These are phyloP conservation scores for Mayetiola destructor DNA, from an alignment of 2,888 invertebrate species.

Conservation along the genomic window DNA sequence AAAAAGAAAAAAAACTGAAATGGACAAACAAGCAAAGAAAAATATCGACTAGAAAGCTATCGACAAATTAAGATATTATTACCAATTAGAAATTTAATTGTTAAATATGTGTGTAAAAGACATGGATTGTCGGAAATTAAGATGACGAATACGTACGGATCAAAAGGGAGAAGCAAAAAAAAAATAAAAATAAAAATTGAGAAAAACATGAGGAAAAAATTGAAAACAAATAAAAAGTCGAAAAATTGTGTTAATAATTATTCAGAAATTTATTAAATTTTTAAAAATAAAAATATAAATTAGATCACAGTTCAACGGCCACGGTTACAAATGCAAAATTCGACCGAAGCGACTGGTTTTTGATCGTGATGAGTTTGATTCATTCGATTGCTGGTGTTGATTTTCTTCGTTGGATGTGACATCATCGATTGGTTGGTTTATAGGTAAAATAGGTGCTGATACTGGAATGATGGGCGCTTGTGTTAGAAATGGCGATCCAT, in stretches of 20 bases:
- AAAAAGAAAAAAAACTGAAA: background rate
- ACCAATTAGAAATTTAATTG: slow-evolving; percentile 8
- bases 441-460: no score
- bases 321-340: no score
- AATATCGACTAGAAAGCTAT: background rate
- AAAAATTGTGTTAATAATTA: slow-evolving; percentile 9
- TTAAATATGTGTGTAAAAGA: slow-evolving; percentile 10
- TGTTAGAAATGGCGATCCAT: no score
- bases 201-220: background rate
- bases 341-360: no score
- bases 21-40: background rate
- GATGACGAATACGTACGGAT: background rate
- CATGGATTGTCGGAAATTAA: background rate
- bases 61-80: slow-evolving; percentile 10
- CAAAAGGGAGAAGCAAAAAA: background rate
- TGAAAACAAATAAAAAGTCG: background rate
- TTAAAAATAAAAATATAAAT: background rate
- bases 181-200: background rate
- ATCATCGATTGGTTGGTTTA: no score
- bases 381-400: no score
- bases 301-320: no score
- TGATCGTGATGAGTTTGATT: no score
- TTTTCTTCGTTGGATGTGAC: no score
- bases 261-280: background rate
- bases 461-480: no score